A percentile compares a stretch with the other conserved stretches of the same genome.
phyloP scores from a whole-genome alignment of 2,113 vertebrate genomes.

The Corydoras maculifer region DNA sequence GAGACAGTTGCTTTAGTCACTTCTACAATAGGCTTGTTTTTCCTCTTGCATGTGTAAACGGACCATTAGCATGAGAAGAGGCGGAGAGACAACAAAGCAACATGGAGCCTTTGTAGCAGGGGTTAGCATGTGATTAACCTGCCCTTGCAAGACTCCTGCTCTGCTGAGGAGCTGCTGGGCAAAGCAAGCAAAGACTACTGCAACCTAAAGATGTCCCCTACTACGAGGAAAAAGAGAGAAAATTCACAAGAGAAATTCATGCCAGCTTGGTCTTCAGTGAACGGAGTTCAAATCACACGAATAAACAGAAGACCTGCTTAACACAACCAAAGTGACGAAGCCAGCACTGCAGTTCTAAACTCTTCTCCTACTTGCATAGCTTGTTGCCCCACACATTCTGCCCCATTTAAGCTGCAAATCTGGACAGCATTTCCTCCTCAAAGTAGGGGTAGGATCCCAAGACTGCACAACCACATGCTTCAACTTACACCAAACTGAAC shows the following conservation, averaged over 20 bases:
- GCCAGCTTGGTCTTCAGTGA: constrained; percentile 6
- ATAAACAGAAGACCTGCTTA: not conserved
- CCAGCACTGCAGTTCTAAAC: constrained; percentile 17
- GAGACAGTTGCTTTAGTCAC: constrained; percentile 22
- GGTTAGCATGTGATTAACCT: constrained; percentile 42
- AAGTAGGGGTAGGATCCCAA: not conserved
- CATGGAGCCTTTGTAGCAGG: constrained; percentile 36
- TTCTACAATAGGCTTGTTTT: constrained; percentile 29
- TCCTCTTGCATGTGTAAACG: constrained; percentile 42
- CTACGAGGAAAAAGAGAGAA: not conserved
- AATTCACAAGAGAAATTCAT: constrained; percentile 5
- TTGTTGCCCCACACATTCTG: not conserved
- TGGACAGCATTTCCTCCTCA: constrained; percentile 13
- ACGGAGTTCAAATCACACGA: not conserved
- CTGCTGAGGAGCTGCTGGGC: constrained; percentile 9
- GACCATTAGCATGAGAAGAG: constrained; percentile 45
- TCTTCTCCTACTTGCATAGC: not conserved
- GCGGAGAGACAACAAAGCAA: constrained; percentile 37
- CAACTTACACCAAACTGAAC: constrained; percentile 12
- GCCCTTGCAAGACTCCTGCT: not conserved
- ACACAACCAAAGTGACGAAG: constrained; percentile 4
- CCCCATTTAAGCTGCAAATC: constrained; percentile 15
- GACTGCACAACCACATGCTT: not conserved
- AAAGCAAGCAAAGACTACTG: constrained; percentile 6
- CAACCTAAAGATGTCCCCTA: constrained; percentile 5